A percentile compares a stretch with the other conserved stretches of the same genome.
phyloP scores from a whole-genome alignment of 1,140 invertebrate genomes.

The Leptestheria dahalacensis region DNA sequence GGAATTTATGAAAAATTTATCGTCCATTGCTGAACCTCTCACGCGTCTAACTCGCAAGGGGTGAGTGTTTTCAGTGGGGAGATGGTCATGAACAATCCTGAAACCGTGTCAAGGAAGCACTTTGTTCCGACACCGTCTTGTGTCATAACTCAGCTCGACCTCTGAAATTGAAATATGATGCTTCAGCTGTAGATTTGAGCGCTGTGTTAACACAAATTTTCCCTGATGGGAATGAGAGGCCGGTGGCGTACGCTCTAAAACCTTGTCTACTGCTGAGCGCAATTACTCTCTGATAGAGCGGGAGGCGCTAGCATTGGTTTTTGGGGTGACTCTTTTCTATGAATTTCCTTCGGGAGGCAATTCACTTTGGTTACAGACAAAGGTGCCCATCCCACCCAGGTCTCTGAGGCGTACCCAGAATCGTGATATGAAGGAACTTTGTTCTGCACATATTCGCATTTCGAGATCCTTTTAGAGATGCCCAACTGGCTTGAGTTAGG shows the following conservation, averaged over 20 bases:
- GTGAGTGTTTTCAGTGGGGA: conserved; percentile 12
- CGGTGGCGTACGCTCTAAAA: conserved; percentile 26
- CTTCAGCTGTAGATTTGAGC: conserved; percentile 25
- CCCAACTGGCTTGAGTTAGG: too few relatives aligned
- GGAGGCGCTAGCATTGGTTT: conserved; percentile 12
- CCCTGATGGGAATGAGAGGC: conserved; percentile 21
- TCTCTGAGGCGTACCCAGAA: too few relatives aligned
- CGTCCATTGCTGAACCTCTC: conserved; percentile 26
- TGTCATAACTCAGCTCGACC: conserved; percentile 29
- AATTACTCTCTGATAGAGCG: conserved; percentile 12
- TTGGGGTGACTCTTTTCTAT: conserved; percentile 31
- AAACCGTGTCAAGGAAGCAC: conserved; percentile 6
- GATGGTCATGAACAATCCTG: conserved; percentile 15
- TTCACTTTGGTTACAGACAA: conserved; percentile 29
- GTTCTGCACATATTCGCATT: too few relatives aligned
- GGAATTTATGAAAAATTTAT: conserved; percentile 29
- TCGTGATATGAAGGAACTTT: too few relatives aligned
- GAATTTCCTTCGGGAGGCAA: conserved; percentile 30
- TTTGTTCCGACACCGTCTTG: conserved; percentile 18
- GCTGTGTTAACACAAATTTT: conserved; percentile 25
- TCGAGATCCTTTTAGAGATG: too few relatives aligned
- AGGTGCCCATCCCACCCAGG: too few relatives aligned
- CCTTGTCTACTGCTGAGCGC: conserved; percentile 5
- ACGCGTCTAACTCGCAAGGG: conserved; percentile 20
- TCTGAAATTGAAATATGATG: conserved; percentile 32